phyloP scores from a whole-genome alignment of 2,888 invertebrate genomes.

The Idaea aversata region DNA sequence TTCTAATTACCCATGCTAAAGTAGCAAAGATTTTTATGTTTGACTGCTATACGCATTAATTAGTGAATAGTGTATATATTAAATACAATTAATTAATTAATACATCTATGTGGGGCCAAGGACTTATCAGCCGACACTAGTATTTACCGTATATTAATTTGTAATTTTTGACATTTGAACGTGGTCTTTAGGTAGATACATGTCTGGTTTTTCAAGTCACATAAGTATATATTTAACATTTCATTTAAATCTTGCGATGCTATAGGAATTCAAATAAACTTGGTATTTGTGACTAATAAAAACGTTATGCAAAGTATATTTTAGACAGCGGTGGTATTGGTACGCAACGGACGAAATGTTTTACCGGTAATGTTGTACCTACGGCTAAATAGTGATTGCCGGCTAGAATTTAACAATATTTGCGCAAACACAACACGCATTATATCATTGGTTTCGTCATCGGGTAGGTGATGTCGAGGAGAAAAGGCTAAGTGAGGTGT shows the following conservation, averaged over 20 bases:
- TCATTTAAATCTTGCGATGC: conserved; percentile 19
- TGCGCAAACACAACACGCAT: conserved; percentile 46
- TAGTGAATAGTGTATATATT: too few relatives aligned
- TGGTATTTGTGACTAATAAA: conserved; percentile 31
- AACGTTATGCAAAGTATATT: conserved; percentile 29
- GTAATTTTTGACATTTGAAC: conserved; percentile 7
- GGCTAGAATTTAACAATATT: conserved; percentile 39
- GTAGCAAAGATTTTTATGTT: too few relatives aligned
- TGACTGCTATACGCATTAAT: too few relatives aligned
- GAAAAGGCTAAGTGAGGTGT: conserved; percentile 46
- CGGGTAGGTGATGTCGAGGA: conserved; percentile 30
- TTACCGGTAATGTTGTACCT: conserved; percentile 11
- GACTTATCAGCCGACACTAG: not conserved
- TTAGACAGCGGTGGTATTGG: conserved; percentile 12
- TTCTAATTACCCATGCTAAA: too few relatives aligned
- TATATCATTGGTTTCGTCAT: conserved; percentile 45
- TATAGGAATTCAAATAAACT: conserved; percentile 35
- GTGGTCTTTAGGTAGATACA: not conserved
- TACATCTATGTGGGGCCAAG: not conserved
- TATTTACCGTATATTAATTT: not conserved
- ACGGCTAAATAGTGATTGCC: conserved; percentile 26
- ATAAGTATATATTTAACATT: not conserved
- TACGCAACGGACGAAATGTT: conserved; percentile 19
- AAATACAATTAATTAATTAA: too few relatives aligned
- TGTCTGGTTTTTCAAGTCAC: conserved; percentile 1